Conservation (phyloP, 2,888 invertebrate genomes). For the Sinelater perroti region DNA sequence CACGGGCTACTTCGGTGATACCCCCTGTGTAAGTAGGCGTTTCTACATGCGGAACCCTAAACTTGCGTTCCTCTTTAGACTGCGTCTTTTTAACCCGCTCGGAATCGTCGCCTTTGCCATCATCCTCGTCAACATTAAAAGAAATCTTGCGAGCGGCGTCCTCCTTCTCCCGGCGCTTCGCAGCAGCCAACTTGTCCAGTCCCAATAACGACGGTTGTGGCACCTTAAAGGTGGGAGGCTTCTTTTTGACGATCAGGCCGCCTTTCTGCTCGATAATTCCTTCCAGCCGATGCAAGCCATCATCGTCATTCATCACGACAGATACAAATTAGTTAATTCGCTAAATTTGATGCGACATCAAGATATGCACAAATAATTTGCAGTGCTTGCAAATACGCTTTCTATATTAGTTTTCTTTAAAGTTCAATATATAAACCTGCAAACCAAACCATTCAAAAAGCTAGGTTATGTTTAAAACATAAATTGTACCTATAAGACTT, state of each 20-base stretch:
- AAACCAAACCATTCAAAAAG: no score
- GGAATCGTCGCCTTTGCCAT: constrained; percentile 49
- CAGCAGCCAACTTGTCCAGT: constrained; percentile 85
- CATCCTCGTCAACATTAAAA: constrained; percentile 66
- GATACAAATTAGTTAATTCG: neutral
- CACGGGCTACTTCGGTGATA: constrained; percentile 80
- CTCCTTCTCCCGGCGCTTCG: constrained; percentile 70
- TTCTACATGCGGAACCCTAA: constrained; percentile 82
- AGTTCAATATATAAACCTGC: no score
- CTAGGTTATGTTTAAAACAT: no score
- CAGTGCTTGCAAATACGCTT: no score
- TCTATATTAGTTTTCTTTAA: no score
- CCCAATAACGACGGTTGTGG: constrained; percentile 82
- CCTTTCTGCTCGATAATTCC: constrained; percentile 72
- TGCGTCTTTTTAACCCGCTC: constrained; percentile 55
- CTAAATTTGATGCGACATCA: neutral
- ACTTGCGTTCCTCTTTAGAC: constrained; percentile 66
- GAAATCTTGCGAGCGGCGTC: constrained; percentile 72
- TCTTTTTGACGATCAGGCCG: constrained; percentile 78
- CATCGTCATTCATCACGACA: constrained; percentile 57
- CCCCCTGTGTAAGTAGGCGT: constrained; percentile 96
- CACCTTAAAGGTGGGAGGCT: constrained; percentile 76
- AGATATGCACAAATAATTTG: no score
- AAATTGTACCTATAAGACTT: no score
- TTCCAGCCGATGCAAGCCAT: constrained; percentile 75